Evolutionary conservation across 2,113 vertebrate genomes (phyloP).

Genomic region (Etheostoma cragini): DNA sequence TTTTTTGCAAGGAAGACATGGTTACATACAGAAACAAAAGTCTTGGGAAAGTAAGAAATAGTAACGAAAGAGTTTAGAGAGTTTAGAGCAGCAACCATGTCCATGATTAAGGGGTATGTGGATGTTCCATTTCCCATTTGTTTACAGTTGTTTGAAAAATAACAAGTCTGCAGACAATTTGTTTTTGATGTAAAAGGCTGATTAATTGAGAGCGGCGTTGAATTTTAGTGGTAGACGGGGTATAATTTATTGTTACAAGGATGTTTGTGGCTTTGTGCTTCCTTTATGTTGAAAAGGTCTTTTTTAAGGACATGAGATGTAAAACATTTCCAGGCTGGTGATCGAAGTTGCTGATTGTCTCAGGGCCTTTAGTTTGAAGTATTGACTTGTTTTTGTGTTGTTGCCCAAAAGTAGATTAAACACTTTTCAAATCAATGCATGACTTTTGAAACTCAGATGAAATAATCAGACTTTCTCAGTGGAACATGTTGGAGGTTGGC

Average conservation of each 20-base stretch:
- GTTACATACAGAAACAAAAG: not conserved
- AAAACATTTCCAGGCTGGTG: constrained; percentile 30
- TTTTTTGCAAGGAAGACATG: constrained; percentile 6
- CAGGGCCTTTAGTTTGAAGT: constrained; percentile 29
- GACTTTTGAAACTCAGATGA: constrained; percentile 23
- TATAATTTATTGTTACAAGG: not conserved
- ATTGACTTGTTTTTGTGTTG: constrained; percentile 41
- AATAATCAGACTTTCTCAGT: constrained; percentile 12
- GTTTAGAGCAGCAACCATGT: not conserved
- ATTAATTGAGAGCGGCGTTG: not conserved
- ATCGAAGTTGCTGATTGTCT: constrained; percentile 32
- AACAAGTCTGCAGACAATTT: not conserved
- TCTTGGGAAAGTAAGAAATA: not conserved
- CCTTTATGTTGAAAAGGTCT: constrained; percentile 3
- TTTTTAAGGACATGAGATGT: constrained; percentile 7
- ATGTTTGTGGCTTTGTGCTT: constrained; percentile 4
- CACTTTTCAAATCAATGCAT: constrained; percentile 19
- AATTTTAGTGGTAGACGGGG: not conserved
- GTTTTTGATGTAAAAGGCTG: not conserved
- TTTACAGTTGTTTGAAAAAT: not conserved
- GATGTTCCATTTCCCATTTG: constrained; percentile 13
- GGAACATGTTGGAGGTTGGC: not conserved
- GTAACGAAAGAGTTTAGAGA: not conserved
- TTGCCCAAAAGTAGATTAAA: constrained; percentile 43
- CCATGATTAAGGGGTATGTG: not conserved